Base-by-base conservation (phyloP, 2,888 invertebrate species). In the Archaeoteleia sp. region DNA sequence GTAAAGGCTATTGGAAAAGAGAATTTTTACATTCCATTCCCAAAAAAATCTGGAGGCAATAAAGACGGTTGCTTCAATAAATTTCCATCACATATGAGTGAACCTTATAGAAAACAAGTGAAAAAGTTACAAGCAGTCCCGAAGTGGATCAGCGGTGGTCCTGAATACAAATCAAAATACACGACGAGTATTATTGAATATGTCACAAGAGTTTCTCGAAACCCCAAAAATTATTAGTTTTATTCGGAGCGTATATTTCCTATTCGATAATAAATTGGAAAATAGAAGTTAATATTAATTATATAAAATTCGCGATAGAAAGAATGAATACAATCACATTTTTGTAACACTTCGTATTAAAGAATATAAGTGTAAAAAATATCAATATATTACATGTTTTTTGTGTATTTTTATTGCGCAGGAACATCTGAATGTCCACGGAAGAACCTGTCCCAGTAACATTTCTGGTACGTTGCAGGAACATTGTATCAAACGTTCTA, bases 11-110 rank as follows among this genome's bases (percentile, higher is more conserved):
- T 61, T 6, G 68, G 60, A 5, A 25, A 65, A 0, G 62, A 53
- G 17, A 53, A 40, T 27, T 74, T 80, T 67, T 76, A 75, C 54
- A 69, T 78, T n/a, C 75, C 74, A 4, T 83, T 79, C 13, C 82
- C 80, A 4, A 80, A 79, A 49, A 68, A 83, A 74, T 78, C 76
- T 13, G 84, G 84, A 1, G 86, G 86, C 17, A 81, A 76, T 57
- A 81, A 86, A 51, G 83, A 75, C 5, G 87, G 87, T 3, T 82
- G 86, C 55, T 86, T 87, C 70, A 63, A 70, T 32, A 80, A 80
- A 68, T 87, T 80, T 62, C 87, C 86, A 0, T 58, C 51, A 25
- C 80, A 83, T 65, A 61, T 67, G 15, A 70, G 71, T 30, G 75
- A 78, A 4, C 78, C 76, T 20, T 79, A 80, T 43, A 12, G 25